Percentiles rank a stretch among this genome's conserved stretches.
Conservation (phyloP, 2,797 vertebrate genomes). For the Philypnodon macrostomus region DNA sequence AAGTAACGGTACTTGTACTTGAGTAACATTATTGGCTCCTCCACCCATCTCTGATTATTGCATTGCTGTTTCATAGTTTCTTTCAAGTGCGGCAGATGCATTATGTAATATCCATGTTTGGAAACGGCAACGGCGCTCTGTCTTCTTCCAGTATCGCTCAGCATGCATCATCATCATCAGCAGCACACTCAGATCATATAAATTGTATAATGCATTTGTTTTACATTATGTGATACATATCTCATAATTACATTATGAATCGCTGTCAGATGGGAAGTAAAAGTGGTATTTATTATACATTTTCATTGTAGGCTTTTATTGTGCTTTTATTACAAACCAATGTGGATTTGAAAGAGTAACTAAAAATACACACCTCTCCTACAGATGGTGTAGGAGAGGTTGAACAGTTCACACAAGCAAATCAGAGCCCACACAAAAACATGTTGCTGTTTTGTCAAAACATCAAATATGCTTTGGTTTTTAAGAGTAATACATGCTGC, state of each 20-base stretch:
- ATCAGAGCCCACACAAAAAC: background rate
- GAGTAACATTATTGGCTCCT: too few relatives aligned
- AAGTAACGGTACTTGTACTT: too few relatives aligned
- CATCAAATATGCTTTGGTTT: background rate
- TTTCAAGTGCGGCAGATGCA: conserved; percentile 30
- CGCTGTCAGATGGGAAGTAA: background rate
- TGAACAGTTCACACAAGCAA: conserved; percentile 4
- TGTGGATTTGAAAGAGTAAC: conserved; percentile 11
- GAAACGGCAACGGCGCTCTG: conserved; percentile 12
- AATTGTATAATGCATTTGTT: conserved; percentile 21
- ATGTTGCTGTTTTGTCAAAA: background rate
- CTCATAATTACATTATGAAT: conserved; percentile 20
- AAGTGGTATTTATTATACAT: background rate
- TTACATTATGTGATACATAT: conserved; percentile 9
- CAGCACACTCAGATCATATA: conserved; percentile 13
- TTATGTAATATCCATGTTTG: conserved; percentile 37
- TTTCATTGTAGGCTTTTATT: conserved; percentile 3
- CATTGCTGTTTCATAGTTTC: conserved; percentile 16
- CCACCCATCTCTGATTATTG: too few relatives aligned
- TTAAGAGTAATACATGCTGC: background rate
- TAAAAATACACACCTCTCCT: conserved; percentile 5
- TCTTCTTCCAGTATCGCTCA: conserved; percentile 27
- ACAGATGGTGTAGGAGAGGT: background rate
- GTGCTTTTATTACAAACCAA: too few relatives aligned
- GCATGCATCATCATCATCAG: conserved; percentile 27